Evolutionary conservation across 1,140 invertebrate species (phyloP).

Genomic region (Zaprionus gabonicus): DNA sequence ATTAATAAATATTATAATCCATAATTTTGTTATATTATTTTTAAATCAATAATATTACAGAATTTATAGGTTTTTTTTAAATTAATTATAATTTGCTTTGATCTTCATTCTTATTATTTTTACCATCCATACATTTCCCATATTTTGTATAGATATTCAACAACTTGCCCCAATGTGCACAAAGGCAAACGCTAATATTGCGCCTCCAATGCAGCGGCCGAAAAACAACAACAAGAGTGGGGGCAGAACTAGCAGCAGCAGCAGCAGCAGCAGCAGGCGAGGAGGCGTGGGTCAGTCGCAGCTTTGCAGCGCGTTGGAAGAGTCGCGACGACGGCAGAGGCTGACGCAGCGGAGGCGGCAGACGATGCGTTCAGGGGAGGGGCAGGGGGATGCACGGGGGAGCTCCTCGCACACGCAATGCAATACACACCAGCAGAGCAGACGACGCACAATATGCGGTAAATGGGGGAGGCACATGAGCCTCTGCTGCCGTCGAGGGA

Average conservation of each 20-base stretch:
- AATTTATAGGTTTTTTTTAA: no score
- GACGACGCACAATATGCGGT: slow-evolving; percentile 66
- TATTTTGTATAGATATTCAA: neutral
- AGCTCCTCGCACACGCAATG: slow-evolving; percentile 36
- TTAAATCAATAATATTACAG: neutral
- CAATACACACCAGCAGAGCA: slow-evolving; percentile 28
- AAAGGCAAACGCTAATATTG: slow-evolving; percentile 58
- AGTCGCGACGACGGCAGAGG: slow-evolving; percentile 45
- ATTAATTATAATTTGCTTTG: neutral
- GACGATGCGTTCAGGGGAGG: neutral
- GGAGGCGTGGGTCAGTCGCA: slow-evolving; percentile 16
- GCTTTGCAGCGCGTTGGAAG: slow-evolving; percentile 39
- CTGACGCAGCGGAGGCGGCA: slow-evolving; percentile 7
- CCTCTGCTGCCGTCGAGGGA: slow-evolving; percentile 12
- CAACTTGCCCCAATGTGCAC: slow-evolving; percentile 50
- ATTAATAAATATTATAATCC: no score
- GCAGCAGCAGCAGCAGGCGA: slow-evolving; percentile 15
- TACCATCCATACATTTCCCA: neutral
- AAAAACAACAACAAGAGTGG: slow-evolving; percentile 55
- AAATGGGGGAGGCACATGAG: slow-evolving; percentile 22
- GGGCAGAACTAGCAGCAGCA: slow-evolving; percentile 48
- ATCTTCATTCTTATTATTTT: neutral
- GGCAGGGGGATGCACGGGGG: neutral
- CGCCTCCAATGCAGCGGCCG: slow-evolving; percentile 62
- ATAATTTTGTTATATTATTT: no score